Percentiles rank a stretch among this genome's conserved stretches.
These are phyloP conservation scores for Tholera decimalis DNA, from an alignment of 2,888 invertebrate genomes.

Conservation along the genomic window DNA sequence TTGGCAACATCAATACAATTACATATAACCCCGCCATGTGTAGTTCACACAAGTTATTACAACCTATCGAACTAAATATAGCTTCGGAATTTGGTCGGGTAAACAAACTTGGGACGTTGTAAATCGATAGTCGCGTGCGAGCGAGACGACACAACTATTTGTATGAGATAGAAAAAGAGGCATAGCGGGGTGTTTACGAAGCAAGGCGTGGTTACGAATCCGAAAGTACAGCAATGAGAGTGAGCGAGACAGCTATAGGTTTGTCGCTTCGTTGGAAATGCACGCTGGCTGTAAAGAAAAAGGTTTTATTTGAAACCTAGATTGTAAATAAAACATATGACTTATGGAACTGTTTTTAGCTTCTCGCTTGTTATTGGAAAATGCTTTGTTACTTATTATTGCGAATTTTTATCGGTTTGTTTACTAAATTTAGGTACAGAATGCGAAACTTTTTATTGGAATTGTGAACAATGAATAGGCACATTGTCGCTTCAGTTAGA, in stretches of 20 bases:
- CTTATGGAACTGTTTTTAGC: constrained; percentile 68
- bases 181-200: constrained; percentile 74
- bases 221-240: constrained; percentile 63
- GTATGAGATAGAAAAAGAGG: constrained; percentile 74
- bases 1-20: constrained; percentile 60
- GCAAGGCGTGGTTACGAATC: constrained; percentile 83
- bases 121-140: constrained; percentile 82
- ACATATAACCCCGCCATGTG: constrained; percentile 75
- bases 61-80: constrained; percentile 72
- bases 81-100: constrained; percentile 82
- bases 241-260: constrained; percentile 71
- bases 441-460: constrained; percentile 25
- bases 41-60: constrained; percentile 81
- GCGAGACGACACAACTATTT: constrained; percentile 70
- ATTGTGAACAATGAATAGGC: background rate
- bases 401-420: constrained; percentile 13
- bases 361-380: constrained; percentile 62
- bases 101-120: constrained; percentile 79
- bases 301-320: constrained; percentile 68
- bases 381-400: constrained; percentile 50
- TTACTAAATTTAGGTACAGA: constrained; percentile 34
- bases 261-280: constrained; percentile 48
- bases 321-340: constrained; percentile 73
- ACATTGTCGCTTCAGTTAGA: background rate
- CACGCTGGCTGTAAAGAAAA: constrained; percentile 51